These are phyloP conservation scores for Microctenopoma stevenorrisi DNA, from an alignment of 2,797 vertebrate species.

Conservation along the genomic window DNA sequence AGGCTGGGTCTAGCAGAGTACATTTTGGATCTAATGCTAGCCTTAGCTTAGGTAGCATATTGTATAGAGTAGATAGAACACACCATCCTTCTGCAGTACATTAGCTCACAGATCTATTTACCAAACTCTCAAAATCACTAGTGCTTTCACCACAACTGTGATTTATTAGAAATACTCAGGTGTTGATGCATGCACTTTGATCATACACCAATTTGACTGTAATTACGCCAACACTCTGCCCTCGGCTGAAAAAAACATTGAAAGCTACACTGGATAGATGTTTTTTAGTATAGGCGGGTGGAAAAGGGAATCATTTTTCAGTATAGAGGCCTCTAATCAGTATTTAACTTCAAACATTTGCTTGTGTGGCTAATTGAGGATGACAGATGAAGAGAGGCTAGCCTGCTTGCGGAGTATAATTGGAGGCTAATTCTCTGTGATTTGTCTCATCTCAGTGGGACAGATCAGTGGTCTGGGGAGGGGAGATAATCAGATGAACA, in stretches of 20 bases:
- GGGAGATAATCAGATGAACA: conserved; percentile 76
- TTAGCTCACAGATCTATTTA: conserved; percentile 18
- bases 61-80: background rate
- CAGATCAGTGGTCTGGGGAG: conserved; percentile 71
- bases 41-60: too few species aligned
- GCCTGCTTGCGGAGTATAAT: conserved; percentile 65
- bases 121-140: conserved; percentile 26
- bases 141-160: conserved; percentile 6
- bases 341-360: conserved; percentile 78
- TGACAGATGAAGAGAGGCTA: conserved; percentile 71
- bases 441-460: conserved; percentile 74
- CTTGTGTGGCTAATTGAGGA: conserved; percentile 70
- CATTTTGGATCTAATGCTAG: too few species aligned
- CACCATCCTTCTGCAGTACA: background rate
- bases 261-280: conserved; percentile 36
- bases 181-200: conserved; percentile 38
- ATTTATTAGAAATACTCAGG: conserved; percentile 39
- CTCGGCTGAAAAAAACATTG: conserved; percentile 23
- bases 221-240: conserved; percentile 44
- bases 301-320: conserved; percentile 50
- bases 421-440: conserved; percentile 74
- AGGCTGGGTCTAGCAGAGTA: too few species aligned
- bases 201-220: conserved; percentile 52
- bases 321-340: conserved; percentile 71
- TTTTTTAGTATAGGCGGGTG: conserved; percentile 40